Conservation (phyloP, 2,797 vertebrate genomes). For the Morelia viridis region DNA sequence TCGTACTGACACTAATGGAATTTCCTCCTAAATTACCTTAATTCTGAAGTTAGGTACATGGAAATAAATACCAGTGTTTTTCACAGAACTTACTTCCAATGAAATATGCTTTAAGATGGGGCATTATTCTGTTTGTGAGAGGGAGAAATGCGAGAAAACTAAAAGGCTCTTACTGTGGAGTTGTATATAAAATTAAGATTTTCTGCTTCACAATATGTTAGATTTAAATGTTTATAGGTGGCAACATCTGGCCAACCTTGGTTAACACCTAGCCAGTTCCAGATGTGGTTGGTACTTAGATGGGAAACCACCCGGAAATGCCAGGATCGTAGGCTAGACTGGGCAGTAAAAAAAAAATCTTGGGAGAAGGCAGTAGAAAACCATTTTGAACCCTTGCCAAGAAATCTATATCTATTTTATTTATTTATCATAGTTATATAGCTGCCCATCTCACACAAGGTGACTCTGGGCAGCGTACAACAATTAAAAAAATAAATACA, state of each 20-base stretch:
- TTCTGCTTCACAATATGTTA: not conserved
- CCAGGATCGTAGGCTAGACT: not conserved
- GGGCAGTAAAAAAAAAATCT: not conserved
- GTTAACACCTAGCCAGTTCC: not conserved
- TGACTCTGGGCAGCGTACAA: too few relatives aligned
- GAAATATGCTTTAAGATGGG: not conserved
- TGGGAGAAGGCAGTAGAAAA: not conserved
- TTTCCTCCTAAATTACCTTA: not conserved
- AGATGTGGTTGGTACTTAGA: not conserved
- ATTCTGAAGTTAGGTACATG: not conserved
- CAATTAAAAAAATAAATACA: too few relatives aligned
- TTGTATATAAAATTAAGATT: not conserved
- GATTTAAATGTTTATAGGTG: not conserved
- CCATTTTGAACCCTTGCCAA: not conserved
- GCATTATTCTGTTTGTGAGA: not conserved
- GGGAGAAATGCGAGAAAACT: not conserved
- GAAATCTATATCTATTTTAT: not conserved
- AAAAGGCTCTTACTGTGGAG: not conserved
- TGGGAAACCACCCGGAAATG: not conserved
- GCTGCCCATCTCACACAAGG: too few relatives aligned
- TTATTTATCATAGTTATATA: too few relatives aligned
- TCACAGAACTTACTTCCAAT: not conserved
- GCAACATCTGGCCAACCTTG: not conserved
- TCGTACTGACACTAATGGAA: not conserved
- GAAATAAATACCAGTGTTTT: not conserved